Evolutionary conservation across 1,140 invertebrate species (phyloP).

Genomic region (Marisa cornuarietis): DNA sequence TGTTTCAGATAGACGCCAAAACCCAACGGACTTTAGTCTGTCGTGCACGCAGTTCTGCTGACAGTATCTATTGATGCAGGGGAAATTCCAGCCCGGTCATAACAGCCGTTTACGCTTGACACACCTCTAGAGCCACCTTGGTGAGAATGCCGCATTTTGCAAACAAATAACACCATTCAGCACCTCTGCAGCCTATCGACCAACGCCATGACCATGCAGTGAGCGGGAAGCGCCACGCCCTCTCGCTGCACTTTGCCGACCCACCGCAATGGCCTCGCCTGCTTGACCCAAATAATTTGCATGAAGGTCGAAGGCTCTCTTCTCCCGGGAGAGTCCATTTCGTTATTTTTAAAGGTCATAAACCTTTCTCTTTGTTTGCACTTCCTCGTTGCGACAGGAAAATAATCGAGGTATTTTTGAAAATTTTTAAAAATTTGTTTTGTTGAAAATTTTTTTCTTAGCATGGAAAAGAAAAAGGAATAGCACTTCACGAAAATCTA

Average conservation of each 20-base stretch:
- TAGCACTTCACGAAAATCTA: neutral
- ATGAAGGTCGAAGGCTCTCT: conserved; percentile 12
- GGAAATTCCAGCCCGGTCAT: no score
- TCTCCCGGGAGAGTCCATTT: conserved; percentile 4
- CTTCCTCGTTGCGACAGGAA: neutral
- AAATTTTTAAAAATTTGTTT: neutral
- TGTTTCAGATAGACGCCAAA: no score
- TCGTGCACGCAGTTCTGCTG: no score
- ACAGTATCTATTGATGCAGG: no score
- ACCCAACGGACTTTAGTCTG: no score
- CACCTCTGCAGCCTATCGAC: neutral
- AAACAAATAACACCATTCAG: no score
- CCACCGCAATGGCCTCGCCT: conserved; percentile 16
- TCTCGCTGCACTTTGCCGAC: conserved; percentile 22
- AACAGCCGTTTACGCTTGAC: no score
- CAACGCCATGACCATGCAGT: neutral
- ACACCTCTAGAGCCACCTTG: no score
- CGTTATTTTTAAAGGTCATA: conserved; percentile 4
- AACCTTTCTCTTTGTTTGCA: neutral
- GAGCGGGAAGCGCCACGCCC: conserved; percentile 22
- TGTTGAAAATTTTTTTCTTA: neutral
- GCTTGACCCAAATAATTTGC: conserved; percentile 13
- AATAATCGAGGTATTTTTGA: neutral
- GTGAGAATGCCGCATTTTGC: no score
- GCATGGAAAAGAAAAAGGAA: neutral